These are phyloP conservation scores for Oryctolagus cuniculus DNA, from an alignment of 2,113 vertebrate species.

Conservation along the genomic window DNA sequence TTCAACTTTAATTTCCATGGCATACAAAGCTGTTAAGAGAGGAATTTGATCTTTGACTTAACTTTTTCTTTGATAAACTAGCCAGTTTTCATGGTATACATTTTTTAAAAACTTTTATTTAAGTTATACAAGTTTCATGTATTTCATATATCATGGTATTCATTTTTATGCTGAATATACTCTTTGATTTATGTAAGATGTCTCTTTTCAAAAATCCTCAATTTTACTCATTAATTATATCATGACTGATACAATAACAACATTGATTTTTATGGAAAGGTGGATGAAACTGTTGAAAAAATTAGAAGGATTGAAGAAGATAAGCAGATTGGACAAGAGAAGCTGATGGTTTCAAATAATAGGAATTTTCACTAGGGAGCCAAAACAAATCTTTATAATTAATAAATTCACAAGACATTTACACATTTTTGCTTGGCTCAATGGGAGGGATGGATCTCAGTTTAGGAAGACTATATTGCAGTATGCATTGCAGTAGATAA, in stretches of 20 bases:
- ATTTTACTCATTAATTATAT: background rate
- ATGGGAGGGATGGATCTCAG: background rate
- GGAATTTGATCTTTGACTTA: conserved; percentile 49
- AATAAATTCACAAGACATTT: background rate
- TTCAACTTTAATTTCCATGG: conserved; percentile 97
- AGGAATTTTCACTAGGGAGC: background rate
- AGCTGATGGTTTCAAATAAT: background rate
- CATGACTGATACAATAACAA: background rate
- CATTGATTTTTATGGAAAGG: background rate
- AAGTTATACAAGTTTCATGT: background rate
- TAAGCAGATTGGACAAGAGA: background rate
- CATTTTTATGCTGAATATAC: background rate
- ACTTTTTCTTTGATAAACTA: background rate
- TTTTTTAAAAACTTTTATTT: background rate
- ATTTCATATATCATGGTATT: background rate
- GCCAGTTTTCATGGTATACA: background rate
- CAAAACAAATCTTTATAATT: background rate
- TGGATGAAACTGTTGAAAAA: background rate
- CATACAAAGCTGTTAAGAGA: conserved; percentile 92
- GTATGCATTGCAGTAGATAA: background rate
- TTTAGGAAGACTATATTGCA: background rate
- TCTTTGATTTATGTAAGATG: background rate
- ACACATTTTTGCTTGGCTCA: background rate
- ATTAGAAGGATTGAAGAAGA: background rate
- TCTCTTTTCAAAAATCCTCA: background rate